These are phyloP conservation scores for Vidua macroura DNA, from an alignment of 2,113 vertebrate species.

Conservation along the genomic window DNA sequence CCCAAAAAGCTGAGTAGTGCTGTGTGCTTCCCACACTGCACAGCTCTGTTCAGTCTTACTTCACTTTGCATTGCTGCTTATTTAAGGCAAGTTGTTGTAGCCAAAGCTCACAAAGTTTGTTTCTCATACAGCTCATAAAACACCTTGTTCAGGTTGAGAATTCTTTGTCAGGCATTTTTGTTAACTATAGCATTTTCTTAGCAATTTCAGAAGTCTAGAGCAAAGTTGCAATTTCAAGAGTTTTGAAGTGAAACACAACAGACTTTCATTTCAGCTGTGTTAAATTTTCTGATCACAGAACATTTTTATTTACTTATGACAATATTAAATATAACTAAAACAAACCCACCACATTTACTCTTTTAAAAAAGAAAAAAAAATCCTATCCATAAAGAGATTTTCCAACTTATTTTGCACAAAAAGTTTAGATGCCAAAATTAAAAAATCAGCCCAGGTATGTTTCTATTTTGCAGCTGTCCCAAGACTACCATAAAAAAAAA, in stretches of 20 bases:
- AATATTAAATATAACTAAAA: background rate
- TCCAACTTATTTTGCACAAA: background rate
- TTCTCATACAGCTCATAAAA: background rate
- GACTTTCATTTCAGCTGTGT: background rate
- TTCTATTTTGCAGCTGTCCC: background rate
- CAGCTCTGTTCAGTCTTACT: background rate
- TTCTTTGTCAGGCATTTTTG: background rate
- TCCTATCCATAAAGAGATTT: background rate
- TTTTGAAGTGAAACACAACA: background rate
- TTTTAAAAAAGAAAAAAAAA: background rate
- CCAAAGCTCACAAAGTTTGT: background rate
- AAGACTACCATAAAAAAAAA: background rate
- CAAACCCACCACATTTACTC: background rate
- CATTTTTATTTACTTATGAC: background rate
- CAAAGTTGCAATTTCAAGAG: rapidly evolving
- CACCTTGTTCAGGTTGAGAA: background rate
- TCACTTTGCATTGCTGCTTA: background rate
- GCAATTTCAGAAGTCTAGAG: background rate
- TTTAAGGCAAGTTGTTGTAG: background rate
- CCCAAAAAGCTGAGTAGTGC: background rate
- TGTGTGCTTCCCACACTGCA: background rate
- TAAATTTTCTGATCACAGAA: background rate
- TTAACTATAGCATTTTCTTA: background rate
- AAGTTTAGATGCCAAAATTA: background rate
- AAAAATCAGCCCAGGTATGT: background rate